phyloP scores from a whole-genome alignment of 2,113 vertebrate genomes.

The Apodemus speciosus region DNA sequence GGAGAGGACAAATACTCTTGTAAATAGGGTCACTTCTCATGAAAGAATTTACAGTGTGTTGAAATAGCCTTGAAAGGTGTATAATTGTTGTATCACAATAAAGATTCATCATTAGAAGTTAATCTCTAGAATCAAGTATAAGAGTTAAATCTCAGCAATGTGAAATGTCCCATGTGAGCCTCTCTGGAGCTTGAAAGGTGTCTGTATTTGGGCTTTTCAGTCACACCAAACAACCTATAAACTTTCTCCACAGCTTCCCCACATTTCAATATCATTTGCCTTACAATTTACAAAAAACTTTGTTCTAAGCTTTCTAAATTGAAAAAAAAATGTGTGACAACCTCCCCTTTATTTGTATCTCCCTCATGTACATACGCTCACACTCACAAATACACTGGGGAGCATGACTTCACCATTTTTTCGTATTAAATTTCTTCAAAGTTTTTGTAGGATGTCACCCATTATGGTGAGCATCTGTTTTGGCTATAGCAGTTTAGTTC shows the following conservation, averaged over 20 bases:
- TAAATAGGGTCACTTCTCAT: neutral
- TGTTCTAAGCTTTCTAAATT: neutral
- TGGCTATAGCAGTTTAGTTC: neutral
- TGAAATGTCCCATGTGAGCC: neutral
- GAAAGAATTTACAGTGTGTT: neutral
- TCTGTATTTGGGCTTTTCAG: neutral
- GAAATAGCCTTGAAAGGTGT: neutral
- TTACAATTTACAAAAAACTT: neutral
- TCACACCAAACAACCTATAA: no score
- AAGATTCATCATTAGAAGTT: neutral
- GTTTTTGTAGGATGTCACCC: neutral
- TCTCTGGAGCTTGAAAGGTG: neutral
- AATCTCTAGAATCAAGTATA: neutral
- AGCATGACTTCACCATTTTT: neutral
- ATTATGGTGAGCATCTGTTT: neutral
- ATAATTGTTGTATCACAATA: no score
- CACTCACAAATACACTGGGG: neutral
- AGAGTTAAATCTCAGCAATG: neutral
- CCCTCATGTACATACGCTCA: neutral
- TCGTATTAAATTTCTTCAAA: neutral
- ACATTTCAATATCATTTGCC: neutral
- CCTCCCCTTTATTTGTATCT: fast-evolving
- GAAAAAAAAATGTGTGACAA: neutral
- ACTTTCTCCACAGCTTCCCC: neutral
- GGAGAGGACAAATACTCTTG: neutral